Percentiles rank a stretch among this genome's conserved stretches.
These are phyloP conservation scores for Amblyjoppa proteus DNA, from an alignment of 2,888 invertebrate species.

Conservation along the genomic window DNA sequence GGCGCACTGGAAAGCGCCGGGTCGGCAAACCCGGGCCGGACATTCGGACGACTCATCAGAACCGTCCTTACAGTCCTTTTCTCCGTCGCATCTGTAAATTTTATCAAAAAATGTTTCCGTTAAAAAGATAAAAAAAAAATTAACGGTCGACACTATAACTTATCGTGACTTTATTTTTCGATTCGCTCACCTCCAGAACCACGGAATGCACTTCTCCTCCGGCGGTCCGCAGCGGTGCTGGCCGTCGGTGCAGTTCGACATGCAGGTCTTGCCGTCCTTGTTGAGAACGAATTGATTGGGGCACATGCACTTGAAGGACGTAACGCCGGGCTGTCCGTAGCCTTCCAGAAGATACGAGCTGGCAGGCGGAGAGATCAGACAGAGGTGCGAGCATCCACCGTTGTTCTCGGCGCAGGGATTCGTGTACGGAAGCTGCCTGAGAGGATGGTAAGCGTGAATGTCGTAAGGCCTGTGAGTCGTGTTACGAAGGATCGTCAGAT, in stretches of 20 bases:
- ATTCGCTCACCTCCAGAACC: slow-evolving; percentile 92
- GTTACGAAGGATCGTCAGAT: slow-evolving; percentile 91
- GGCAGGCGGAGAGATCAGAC: slow-evolving; percentile 94
- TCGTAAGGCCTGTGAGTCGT: slow-evolving; percentile 98
- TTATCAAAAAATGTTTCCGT: background rate
- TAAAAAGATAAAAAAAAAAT: background rate
- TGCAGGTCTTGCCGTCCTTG: slow-evolving; percentile 93
- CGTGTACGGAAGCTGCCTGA: slow-evolving; percentile 93
- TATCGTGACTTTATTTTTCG: background rate
- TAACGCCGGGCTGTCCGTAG: slow-evolving; percentile 92
- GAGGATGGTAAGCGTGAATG: slow-evolving; percentile 95
- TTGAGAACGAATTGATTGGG: slow-evolving; percentile 97
- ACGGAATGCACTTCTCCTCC: slow-evolving; percentile 91
- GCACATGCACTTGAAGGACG: slow-evolving; percentile 94
- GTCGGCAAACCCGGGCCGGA: slow-evolving; percentile 93
- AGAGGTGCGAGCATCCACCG: slow-evolving; percentile 98
- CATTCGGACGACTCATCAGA: slow-evolving; percentile 95
- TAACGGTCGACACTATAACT: background rate
- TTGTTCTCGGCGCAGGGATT: slow-evolving; percentile 97
- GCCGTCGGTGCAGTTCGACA: slow-evolving; percentile 96
- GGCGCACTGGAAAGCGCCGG: slow-evolving; percentile 97
- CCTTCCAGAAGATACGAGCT: slow-evolving; percentile 92
- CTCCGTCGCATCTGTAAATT: slow-evolving; percentile 91
- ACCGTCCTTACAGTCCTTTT: slow-evolving; percentile 96
- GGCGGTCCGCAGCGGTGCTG: slow-evolving; percentile 92